Evolutionary conservation across 2,113 vertebrate genomes (phyloP).

Genomic region (Xiphophorus couchianus): DNA sequence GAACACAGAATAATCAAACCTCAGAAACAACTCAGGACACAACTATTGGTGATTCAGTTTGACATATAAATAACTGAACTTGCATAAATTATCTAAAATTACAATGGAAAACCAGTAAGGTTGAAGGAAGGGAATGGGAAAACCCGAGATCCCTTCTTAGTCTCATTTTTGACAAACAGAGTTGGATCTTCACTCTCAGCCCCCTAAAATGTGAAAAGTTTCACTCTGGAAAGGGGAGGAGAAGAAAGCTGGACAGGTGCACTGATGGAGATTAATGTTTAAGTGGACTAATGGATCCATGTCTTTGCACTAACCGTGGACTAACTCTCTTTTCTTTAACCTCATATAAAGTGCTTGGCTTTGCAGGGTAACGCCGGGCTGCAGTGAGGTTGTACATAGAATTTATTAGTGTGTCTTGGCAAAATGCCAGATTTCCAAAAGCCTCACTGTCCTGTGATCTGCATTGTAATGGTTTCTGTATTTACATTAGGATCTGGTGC

Average conservation of each 20-base stretch:
- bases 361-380: slow-evolving; percentile 33
- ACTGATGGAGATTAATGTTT: slow-evolving; percentile 68
- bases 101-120: not conserved
- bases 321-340: slow-evolving; percentile 59
- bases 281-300: slow-evolving; percentile 66
- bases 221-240: slow-evolving; percentile 49
- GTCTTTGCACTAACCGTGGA: slow-evolving; percentile 52
- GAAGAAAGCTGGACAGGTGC: slow-evolving; percentile 20
- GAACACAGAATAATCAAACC: too few species aligned
- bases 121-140: not conserved
- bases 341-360: slow-evolving; percentile 36
- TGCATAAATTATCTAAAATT: slow-evolving; percentile 11
- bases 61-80: slow-evolving; percentile 23
- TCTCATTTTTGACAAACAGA: slow-evolving; percentile 59
- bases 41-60: not conserved
- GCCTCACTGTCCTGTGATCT: slow-evolving; percentile 52
- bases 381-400: slow-evolving; percentile 48
- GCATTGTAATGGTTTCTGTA: slow-evolving; percentile 57
- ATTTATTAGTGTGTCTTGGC: slow-evolving; percentile 59
- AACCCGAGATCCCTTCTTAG: slow-evolving; percentile 43
- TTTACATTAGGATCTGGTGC: slow-evolving; percentile 52
- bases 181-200: slow-evolving; percentile 64
- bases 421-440: slow-evolving; percentile 61
- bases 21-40: not conserved
- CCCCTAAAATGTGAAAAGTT: slow-evolving; percentile 59